These are phyloP conservation scores for Dendropsophus ebraccatus DNA, from an alignment of 2,113 vertebrate genomes.

Conservation along the genomic window DNA sequence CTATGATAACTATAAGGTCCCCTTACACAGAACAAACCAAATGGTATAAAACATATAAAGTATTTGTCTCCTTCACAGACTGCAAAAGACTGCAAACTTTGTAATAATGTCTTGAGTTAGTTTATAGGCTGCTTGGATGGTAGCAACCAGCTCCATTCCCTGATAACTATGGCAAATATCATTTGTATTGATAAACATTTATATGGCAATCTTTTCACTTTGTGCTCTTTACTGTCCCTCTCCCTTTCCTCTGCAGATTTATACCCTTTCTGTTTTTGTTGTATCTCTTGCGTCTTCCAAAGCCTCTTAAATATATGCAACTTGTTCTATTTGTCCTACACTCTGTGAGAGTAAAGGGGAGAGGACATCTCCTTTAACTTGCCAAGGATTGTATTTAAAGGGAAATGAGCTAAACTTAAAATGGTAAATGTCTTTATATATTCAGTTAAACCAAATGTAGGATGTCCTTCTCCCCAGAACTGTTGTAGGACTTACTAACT, in stretches of 20 bases:
- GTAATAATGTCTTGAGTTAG: no score
- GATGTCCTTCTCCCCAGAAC: constrained; percentile 43
- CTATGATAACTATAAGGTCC: no score
- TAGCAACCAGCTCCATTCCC: no score
- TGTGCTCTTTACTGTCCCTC: background rate
- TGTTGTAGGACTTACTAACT: no score
- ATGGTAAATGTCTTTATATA: background rate
- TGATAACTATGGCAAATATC: no score
- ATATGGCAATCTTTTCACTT: constrained; percentile 35
- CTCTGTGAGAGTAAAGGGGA: constrained; percentile 11
- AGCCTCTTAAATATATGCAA: constrained; percentile 58
- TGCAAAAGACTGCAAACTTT: no score
- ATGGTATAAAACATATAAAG: no score
- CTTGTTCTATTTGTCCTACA: constrained; percentile 46
- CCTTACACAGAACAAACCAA: no score
- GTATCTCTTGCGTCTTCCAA: constrained; percentile 52
- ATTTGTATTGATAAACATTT: background rate
- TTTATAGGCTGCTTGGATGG: no score
- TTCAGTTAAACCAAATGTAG: constrained; percentile 49
- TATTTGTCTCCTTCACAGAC: no score
- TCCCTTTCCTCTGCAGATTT: background rate
- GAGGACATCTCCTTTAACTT: constrained; percentile 15
- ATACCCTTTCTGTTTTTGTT: constrained; percentile 12
- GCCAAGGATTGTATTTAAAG: constrained; percentile 30
- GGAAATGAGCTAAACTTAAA: background rate